Evolutionary conservation across 2,888 invertebrate genomes (phyloP), one percentile per base, ranked within the genome.

Genomic region (Ochropacha duplaris): DNA sequence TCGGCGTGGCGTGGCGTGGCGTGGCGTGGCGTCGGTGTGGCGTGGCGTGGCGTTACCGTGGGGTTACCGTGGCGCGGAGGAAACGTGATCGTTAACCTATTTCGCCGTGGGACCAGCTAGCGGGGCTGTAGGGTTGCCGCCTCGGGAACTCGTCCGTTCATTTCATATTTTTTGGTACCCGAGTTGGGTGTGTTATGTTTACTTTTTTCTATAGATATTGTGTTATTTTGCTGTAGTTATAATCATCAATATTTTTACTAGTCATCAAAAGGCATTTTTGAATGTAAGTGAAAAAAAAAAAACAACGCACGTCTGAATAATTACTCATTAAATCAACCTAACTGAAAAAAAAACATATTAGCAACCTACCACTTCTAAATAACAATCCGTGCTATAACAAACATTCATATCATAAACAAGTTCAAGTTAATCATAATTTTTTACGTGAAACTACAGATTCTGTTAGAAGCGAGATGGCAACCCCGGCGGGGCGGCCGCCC

Each of bases 61-160:
- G 16, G 19, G 44, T 44, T 4, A 9, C 44, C 19, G 44, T 44
- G 19, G 16, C 44, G 78, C 71, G 63, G 61, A 72, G 65, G 76
- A 79, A 78, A 74, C 78, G 81, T 86, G 88, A 88, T 89, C 89
- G 89, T 89, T 90, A 89, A 82, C 88, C 88, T 83, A 86, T 78
- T 79, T 84, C 71, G 66, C 64, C 54, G 60, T 62, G 63, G 66
- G 67, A 69, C 74, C 65, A 61, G 57, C 39, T 9, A n/a, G 51
- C 19, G 28, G 4, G 19, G 44, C 44, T 19, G 44, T 19, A 9
- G 44, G 44, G 44, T 44, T 44, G 44, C 44, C 44, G 44, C 9
- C 1, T 19, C 44, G 44, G 19, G 19, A 44, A 44, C 9, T 44
- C 19, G 19, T 16, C 8, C 44, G 44, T 44, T 44, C 1, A 44